A percentile compares a stretch with the other conserved stretches of the same genome.
These are phyloP conservation scores for Beris chalybata DNA, from an alignment of 2,888 invertebrate genomes.

Conservation along the genomic window DNA sequence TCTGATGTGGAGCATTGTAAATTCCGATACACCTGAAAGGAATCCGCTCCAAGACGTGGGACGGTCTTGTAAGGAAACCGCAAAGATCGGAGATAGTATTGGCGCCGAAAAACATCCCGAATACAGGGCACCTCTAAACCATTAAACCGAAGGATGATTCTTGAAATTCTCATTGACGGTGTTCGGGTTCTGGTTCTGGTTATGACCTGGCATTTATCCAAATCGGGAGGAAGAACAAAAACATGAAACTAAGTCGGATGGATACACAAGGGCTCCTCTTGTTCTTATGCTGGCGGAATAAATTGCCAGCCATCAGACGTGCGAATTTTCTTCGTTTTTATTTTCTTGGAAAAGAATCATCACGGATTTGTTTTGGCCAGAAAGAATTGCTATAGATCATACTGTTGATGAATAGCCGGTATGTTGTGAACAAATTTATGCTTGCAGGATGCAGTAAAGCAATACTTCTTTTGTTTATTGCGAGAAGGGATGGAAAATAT, in stretches of 20 bases:
- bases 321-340: conserved; percentile 13
- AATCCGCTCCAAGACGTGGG: too few relatives aligned
- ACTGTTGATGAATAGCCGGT: too few relatives aligned
- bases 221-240: conserved; percentile 15
- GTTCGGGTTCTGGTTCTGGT: not conserved
- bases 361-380: too few relatives aligned
- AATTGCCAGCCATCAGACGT: conserved; percentile 18
- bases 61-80: conserved; percentile 11
- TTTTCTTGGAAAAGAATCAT: too few relatives aligned
- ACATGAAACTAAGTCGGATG: not conserved
- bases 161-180: conserved; percentile 9
- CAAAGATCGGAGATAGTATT: conserved; percentile 21
- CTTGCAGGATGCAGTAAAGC: too few relatives aligned
- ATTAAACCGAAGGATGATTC: too few relatives aligned
- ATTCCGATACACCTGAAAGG: too few relatives aligned
- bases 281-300: conserved; percentile 24
- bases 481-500: too few relatives aligned
- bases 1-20: too few relatives aligned
- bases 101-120: conserved; percentile 24
- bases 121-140: not conserved
- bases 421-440: too few relatives aligned
- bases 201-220: conserved; percentile 15
- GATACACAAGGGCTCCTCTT: conserved; percentile 6
- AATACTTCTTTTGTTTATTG: too few relatives aligned
- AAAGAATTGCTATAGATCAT: too few relatives aligned